Conservation (phyloP, 1,140 invertebrate species). For the Nasonia giraulti region DNA sequence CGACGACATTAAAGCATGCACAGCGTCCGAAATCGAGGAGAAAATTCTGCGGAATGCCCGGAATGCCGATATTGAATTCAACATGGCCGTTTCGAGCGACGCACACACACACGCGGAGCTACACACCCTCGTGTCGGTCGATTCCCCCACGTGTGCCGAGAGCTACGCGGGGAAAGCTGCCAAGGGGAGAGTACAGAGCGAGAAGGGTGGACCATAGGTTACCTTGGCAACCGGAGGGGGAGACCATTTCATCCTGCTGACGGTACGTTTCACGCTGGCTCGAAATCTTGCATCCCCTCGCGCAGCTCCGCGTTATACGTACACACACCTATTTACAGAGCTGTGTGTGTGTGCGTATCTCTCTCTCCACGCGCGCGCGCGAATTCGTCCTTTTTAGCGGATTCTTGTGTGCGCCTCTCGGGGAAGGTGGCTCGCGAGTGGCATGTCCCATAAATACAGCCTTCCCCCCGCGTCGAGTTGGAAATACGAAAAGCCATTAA, state of each 20-base stretch:
- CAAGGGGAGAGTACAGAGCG: conserved; percentile 51
- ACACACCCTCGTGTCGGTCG: conserved; percentile 11
- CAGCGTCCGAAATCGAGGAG: conserved; percentile 62
- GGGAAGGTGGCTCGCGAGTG: conserved; percentile 44
- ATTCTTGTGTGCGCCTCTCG: conserved; percentile 20
- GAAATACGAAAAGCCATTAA: conserved; percentile 43
- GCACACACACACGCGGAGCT: conserved; percentile 40
- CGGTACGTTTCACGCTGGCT: conserved; percentile 63
- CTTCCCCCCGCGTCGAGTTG: conserved; percentile 4
- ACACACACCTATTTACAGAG: not conserved
- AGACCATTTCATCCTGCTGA: conserved; percentile 71
- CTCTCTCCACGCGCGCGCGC: too few species aligned
- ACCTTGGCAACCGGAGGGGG: conserved; percentile 71
- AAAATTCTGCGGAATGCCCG: conserved; percentile 68
- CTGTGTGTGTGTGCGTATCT: not conserved
- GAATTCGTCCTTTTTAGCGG: conserved; percentile 10
- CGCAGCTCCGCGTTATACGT: not conserved
- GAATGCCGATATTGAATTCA: conserved; percentile 75
- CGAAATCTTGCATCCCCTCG: conserved; percentile 57
- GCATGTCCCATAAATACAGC: conserved; percentile 56
- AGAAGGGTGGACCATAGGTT: conserved; percentile 71
- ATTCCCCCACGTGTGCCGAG: conserved; percentile 31
- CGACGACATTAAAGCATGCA: conserved; percentile 60
- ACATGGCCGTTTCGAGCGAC: conserved; percentile 69
- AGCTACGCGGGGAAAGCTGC: conserved; percentile 43